These are phyloP conservation scores for Scolopax bukidnonensis DNA, from an alignment of 2,797 vertebrate species.

Conservation along the genomic window DNA sequence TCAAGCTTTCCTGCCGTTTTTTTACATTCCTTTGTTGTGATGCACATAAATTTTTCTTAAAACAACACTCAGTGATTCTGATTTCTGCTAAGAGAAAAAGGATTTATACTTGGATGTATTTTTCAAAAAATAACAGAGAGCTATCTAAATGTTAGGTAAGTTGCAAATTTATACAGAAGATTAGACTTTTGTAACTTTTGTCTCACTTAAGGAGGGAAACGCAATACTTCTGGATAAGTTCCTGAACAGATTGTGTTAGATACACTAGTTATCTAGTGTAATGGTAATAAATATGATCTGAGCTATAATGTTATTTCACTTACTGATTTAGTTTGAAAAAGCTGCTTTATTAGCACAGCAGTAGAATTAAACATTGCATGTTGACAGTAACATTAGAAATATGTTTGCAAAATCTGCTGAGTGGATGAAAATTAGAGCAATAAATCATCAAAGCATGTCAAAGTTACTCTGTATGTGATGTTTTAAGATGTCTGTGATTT, in stretches of 20 bases:
- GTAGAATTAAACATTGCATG: conserved; percentile 8
- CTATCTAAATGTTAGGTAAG: conserved; percentile 23
- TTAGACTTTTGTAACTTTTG: conserved; percentile 2
- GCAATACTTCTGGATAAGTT: background rate
- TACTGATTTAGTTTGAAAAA: conserved; percentile 42
- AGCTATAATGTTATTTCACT: conserved; percentile 7
- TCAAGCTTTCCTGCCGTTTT: conserved; percentile 56
- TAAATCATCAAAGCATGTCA: conserved; percentile 36
- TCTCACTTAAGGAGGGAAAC: background rate
- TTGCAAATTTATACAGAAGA: background rate
- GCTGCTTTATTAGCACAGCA: conserved; percentile 50
- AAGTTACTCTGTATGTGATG: background rate
- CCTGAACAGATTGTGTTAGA: background rate
- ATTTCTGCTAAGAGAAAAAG: conserved; percentile 15
- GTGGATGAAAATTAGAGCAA: conserved; percentile 43
- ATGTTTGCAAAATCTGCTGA: conserved; percentile 25
- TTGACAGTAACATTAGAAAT: conserved; percentile 55
- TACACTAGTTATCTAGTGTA: background rate
- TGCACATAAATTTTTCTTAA: conserved; percentile 19
- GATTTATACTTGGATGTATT: background rate
- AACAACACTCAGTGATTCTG: conserved; percentile 3
- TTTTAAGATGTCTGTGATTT: conserved; percentile 39
- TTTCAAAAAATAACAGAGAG: background rate
- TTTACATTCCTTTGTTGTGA: conserved; percentile 65
- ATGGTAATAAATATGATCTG: conserved; percentile 3